Base-by-base conservation (phyloP, 1,140 invertebrate species). In the Periplaneta americana region DNA sequence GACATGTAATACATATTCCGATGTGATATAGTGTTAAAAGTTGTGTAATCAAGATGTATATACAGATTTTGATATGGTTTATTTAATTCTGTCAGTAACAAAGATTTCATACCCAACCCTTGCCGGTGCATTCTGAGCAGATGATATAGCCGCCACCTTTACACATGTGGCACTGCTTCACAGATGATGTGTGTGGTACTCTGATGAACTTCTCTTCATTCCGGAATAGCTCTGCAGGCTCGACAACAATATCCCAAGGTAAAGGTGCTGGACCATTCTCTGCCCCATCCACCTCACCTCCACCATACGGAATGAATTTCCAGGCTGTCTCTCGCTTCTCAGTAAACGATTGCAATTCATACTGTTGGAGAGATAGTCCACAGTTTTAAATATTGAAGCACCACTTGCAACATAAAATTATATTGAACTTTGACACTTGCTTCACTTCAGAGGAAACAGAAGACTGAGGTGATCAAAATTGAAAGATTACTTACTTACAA, bases 271-370 rank as follows among this genome's bases (percentile, higher is more conserved):
- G 81, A 8, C 91, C 91, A 83, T 88, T 86, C 6, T 87, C 85
- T 6, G 88, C 87, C 0, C 89, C 87, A 84, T 91, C 91, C 15
- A 92, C 84, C 31, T 87, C 85, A 31, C 90, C 90, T 28, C 90
- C 90, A 28, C 84, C 86, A 83, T 90, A 91, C 4, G 92, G 91
- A 76, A 89, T 88, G 85, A 87, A 91, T 9, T 89, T 87, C 91
- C 91, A 93, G 32, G 87, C 85, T 17, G 90, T 90, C 78, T 90
- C 88, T 32, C 92, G 85, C 37, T 89, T 89, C 84, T 92, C 91
- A 15, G 90, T 90, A 85, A 91, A 92, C n/a, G 90, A 91, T 84
- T 92, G 90, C 81, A 92, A 85, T 31, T 90, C 88, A 83, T 92
- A 92, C 90, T 92, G 85, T n/a, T n/a, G n/a, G n/a, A n/a, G n/a